Percentiles rank a stretch among this genome's conserved stretches.
These are phyloP conservation scores for Phocides pigmalion DNA, from an alignment of 1,140 invertebrate genomes.

Conservation along the genomic window DNA sequence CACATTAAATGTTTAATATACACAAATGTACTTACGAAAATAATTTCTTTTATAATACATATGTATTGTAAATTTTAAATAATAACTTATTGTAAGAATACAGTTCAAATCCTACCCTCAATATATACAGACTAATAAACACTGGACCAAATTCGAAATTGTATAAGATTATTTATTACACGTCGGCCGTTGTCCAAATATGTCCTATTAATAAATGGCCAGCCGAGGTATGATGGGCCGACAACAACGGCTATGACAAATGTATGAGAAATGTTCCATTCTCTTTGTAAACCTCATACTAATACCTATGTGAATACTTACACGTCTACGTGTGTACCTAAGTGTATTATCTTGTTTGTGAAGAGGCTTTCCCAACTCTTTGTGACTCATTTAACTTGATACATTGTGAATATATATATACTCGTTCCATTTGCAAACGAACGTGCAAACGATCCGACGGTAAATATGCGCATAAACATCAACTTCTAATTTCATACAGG, in stretches of 20 bases:
- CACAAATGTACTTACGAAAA: no score
- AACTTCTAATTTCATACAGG: no score
- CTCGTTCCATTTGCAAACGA: no score
- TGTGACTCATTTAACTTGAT: no score
- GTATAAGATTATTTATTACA: slow-evolving; percentile 67
- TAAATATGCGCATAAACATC: no score
- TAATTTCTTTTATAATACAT: no score
- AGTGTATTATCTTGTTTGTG: not conserved
- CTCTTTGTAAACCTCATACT: slow-evolving; percentile 41
- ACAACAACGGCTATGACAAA: slow-evolving; percentile 62
- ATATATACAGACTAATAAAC: slow-evolving; percentile 46
- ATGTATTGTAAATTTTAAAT: not conserved
- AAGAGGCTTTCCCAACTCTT: not conserved
- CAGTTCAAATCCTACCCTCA: slow-evolving; percentile 30
- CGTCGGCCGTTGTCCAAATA: slow-evolving; percentile 70
- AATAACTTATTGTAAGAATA: slow-evolving; percentile 23
- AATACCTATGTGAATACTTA: slow-evolving; percentile 5
- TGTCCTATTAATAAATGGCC: slow-evolving; percentile 73
- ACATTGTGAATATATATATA: no score
- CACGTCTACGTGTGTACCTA: not conserved
- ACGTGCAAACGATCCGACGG: no score
- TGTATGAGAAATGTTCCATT: slow-evolving; percentile 49
- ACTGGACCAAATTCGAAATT: slow-evolving; percentile 40
- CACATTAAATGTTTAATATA: no score
- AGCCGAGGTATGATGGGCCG: slow-evolving; percentile 41